These are phyloP conservation scores for Trematocara macrostoma DNA, from an alignment of 2,113 vertebrate genomes.

Conservation along the genomic window DNA sequence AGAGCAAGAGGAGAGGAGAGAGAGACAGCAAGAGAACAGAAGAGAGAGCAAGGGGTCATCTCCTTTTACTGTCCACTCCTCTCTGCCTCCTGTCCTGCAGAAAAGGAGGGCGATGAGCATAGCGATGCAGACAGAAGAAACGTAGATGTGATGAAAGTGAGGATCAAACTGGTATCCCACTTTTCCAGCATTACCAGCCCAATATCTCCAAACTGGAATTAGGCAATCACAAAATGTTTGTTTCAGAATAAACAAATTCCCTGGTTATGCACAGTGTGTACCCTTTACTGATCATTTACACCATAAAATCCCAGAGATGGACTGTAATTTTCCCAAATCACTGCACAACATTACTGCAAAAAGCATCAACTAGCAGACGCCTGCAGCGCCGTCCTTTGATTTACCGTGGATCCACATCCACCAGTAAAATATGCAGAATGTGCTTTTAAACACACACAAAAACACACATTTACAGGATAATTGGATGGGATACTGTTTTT, in stretches of 20 bases:
- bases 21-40: constrained; percentile 18
- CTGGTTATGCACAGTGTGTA: neutral
- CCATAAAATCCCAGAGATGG: constrained; percentile 10
- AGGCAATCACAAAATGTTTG: neutral
- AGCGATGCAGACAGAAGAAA: neutral
- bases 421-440: neutral
- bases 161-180: neutral
- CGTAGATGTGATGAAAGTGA: neutral
- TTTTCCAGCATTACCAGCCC: neutral
- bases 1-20: constrained; percentile 22
- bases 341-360: neutral
- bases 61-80: constrained; percentile 61
- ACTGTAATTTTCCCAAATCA: constrained; percentile 28
- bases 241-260: constrained; percentile 21
- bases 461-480: constrained; percentile 8
- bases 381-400: constrained; percentile 14
- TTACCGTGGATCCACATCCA: neutral
- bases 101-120: constrained; percentile 12
- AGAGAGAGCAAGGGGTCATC: constrained; percentile 25
- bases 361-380: neutral
- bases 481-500: constrained; percentile 6
- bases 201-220: neutral
- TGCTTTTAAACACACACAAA: neutral
- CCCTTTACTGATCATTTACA: neutral
- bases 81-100: constrained; percentile 43